Conservation (phyloP, 2,113 vertebrate genomes). For the Bostrychus sinensis region DNA sequence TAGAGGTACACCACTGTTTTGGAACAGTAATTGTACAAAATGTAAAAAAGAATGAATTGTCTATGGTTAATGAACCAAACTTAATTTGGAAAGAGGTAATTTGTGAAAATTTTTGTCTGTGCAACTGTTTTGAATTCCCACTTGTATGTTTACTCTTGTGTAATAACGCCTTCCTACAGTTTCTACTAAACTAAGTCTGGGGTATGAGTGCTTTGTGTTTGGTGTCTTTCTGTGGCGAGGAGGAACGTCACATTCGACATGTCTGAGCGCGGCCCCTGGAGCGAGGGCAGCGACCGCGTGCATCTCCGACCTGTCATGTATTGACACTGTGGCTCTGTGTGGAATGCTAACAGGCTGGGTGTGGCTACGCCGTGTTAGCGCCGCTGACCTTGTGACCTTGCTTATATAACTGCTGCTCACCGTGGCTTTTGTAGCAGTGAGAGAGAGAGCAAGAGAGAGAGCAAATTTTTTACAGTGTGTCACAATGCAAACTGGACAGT, state of each 20-base stretch:
- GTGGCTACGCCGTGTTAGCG: conserved; percentile 34
- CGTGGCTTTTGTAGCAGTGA: conserved; percentile 22
- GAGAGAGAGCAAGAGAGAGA: conserved; percentile 9
- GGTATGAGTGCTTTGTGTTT: neutral
- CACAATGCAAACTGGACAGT: conserved; percentile 21
- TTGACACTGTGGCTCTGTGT: conserved; percentile 45
- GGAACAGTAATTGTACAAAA: too few relatives aligned
- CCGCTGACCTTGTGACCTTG: conserved; percentile 55
- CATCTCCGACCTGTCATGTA: conserved; percentile 39
- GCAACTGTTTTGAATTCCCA: too few relatives aligned
- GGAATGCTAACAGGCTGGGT: conserved; percentile 61
- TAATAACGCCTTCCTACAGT: too few relatives aligned
- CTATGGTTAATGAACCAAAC: too few relatives aligned
- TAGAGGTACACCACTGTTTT: too few relatives aligned
- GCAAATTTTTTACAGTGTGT: conserved; percentile 11
- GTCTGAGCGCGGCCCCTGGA: conserved; percentile 25
- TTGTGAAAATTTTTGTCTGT: too few relatives aligned
- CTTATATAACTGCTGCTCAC: conserved; percentile 52
- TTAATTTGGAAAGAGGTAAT: too few relatives aligned
- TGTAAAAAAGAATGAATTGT: too few relatives aligned
- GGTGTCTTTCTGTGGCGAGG: neutral
- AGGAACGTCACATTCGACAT: conserved; percentile 18
- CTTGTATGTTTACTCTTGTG: too few relatives aligned
- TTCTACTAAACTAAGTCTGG: neutral
- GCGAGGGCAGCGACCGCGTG: conserved; percentile 15